Percentiles rank a stretch among this genome's conserved stretches.
Evolutionary conservation across 2,113 vertebrate genomes (phyloP).

Genomic region (Sylvia atricapilla): DNA sequence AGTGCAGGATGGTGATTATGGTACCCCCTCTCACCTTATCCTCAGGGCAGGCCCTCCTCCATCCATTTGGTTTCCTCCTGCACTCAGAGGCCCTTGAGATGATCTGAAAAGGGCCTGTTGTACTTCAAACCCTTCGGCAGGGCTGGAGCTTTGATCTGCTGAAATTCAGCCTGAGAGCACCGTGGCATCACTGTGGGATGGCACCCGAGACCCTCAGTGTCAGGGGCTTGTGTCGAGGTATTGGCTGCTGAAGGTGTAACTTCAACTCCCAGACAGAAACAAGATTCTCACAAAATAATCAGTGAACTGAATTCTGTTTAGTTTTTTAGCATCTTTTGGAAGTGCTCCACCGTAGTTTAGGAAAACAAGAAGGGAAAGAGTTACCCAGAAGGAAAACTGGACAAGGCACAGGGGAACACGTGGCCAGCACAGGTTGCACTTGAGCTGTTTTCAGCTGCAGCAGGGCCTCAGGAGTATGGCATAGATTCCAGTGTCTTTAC

Average conservation of each 20-base stretch:
- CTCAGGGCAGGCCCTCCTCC: constrained; percentile 1
- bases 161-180: background rate
- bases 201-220: background rate
- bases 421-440: background rate
- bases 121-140: background rate
- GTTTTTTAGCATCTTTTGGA: background rate
- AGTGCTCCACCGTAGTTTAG: background rate
- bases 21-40: constrained; percentile 21
- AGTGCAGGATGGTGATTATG: background rate
- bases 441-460: background rate
- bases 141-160: background rate
- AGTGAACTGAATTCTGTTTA: background rate
- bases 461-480: background rate
- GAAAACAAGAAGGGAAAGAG: background rate
- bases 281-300: background rate
- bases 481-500: background rate
- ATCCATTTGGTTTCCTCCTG: constrained; percentile 17
- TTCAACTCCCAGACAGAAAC: background rate
- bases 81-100: constrained; percentile 43
- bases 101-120: constrained; percentile 5
- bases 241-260: background rate
- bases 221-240: fast-evolving
- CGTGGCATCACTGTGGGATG: fast-evolving
- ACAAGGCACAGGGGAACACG: background rate
- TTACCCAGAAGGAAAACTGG: background rate